Evolutionary conservation across 2,888 invertebrate species (phyloP).

Genomic region (Crepidodera aurea): DNA sequence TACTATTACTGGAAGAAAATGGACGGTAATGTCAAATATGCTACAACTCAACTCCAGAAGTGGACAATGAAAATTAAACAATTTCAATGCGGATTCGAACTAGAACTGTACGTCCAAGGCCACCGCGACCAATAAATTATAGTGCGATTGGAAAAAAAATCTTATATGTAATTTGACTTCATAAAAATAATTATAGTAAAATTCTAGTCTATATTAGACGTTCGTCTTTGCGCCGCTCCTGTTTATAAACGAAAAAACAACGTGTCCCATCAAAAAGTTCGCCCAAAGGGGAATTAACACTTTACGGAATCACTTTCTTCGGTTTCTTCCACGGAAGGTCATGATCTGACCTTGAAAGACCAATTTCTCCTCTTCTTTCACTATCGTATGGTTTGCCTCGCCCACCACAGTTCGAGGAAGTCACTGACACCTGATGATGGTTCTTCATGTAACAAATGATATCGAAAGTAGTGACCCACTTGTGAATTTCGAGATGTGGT

Average conservation of each 20-base stretch:
- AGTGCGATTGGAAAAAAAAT: no score
- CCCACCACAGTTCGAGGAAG: constrained; percentile 44
- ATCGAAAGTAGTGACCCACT: constrained; percentile 41
- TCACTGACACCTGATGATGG: constrained; percentile 45
- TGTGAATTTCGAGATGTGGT: constrained; percentile 12
- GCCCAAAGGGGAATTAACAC: constrained; percentile 21
- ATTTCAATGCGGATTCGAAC: no score
- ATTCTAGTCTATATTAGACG: no score
- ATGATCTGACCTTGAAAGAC: constrained; percentile 55
- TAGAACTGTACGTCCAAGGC: no score
- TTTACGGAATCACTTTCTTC: constrained; percentile 48
- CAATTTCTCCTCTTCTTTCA: constrained; percentile 56
- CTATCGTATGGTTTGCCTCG: constrained; percentile 50
- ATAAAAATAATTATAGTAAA: no score
- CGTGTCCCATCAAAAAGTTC: constrained; percentile 3
- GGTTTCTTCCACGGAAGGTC: constrained; percentile 50
- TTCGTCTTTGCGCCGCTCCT: no score
- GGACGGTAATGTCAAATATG: no score
- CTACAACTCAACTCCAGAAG: no score
- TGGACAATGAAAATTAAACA: no score
- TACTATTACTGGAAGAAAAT: no score
- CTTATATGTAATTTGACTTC: no score
- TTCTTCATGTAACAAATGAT: constrained; percentile 35
- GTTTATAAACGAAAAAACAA: neutral
- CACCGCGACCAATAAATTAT: no score